A percentile compares a stretch with the other conserved stretches of the same genome.
phyloP scores from a whole-genome alignment of 53 echinoderm and acorn worm species.

The Holothuria leucospilota region DNA sequence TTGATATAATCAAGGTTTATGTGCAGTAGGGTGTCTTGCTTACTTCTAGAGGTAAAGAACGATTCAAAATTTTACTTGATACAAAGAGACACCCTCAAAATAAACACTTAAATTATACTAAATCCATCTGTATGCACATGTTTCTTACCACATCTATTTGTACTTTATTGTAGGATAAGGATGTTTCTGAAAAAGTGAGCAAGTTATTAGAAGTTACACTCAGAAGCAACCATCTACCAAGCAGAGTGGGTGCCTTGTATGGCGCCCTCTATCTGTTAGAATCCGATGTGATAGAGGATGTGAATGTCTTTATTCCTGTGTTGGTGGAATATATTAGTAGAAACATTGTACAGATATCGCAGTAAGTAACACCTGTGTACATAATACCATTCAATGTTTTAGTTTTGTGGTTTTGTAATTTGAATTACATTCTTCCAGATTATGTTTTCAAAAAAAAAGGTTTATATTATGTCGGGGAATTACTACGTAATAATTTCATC shows the following conservation, averaged over 20 bases:
- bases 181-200: constrained; percentile 92
- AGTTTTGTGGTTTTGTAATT: background rate
- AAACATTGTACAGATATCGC: constrained; percentile 76
- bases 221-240: constrained; percentile 90
- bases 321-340: constrained; percentile 83
- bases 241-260: constrained; percentile 91
- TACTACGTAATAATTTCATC: too few relatives aligned
- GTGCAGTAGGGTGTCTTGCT: too few relatives aligned
- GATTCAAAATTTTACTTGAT: too few relatives aligned
- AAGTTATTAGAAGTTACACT: constrained; percentile 94
- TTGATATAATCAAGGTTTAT: too few relatives aligned
- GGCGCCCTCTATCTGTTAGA: constrained; percentile 92
- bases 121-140: too few relatives aligned
- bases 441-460: background rate
- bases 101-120: too few relatives aligned
- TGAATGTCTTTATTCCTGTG: constrained; percentile 90
- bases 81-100: too few relatives aligned
- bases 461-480: background rate
- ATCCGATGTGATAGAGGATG: constrained; percentile 94
- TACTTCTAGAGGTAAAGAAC: too few relatives aligned
- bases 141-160: too few relatives aligned
- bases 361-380: constrained; percentile 59
- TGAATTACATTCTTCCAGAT: background rate
- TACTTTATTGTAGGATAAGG: constrained; percentile 71
- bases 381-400: background rate